A percentile compares a stretch with the other conserved stretches of the same genome.
Conservation (phyloP, 2,797 vertebrate species). For the Lagorchestes hirsutus region DNA sequence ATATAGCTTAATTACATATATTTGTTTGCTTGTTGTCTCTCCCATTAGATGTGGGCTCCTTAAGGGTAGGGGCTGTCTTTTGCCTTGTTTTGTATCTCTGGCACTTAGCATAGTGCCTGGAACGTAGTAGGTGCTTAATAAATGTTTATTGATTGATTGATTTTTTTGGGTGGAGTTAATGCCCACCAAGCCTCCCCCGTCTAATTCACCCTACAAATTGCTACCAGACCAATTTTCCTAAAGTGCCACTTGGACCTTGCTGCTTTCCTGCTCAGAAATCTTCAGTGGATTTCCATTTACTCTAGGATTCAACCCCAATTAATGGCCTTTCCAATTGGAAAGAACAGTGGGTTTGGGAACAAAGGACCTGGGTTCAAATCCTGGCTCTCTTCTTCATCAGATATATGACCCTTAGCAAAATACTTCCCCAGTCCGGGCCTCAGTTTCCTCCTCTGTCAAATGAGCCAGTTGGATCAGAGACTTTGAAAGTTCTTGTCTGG, state of each 20-base stretch:
- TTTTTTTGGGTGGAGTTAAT: neutral
- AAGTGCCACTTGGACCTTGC: neutral
- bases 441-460: neutral
- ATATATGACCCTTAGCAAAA: neutral
- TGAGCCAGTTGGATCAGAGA: neutral
- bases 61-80: neutral
- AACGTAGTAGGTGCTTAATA: neutral
- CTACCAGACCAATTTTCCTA: neutral
- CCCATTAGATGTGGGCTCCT: neutral
- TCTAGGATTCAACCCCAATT: neutral
- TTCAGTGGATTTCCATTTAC: neutral
- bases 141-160: neutral
- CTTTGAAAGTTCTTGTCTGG: neutral
- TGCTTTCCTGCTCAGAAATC: neutral
- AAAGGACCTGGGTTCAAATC: neutral
- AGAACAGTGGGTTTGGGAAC: neutral
- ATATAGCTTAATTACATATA: neutral
- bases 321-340: neutral
- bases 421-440: neutral
- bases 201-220: neutral
- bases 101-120: neutral
- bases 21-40: neutral
- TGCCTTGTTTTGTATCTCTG: neutral
- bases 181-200: neutral
- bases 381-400: neutral